phyloP scores from a whole-genome alignment of 2,888 invertebrate genomes.

The Blastobasis adustella region DNA sequence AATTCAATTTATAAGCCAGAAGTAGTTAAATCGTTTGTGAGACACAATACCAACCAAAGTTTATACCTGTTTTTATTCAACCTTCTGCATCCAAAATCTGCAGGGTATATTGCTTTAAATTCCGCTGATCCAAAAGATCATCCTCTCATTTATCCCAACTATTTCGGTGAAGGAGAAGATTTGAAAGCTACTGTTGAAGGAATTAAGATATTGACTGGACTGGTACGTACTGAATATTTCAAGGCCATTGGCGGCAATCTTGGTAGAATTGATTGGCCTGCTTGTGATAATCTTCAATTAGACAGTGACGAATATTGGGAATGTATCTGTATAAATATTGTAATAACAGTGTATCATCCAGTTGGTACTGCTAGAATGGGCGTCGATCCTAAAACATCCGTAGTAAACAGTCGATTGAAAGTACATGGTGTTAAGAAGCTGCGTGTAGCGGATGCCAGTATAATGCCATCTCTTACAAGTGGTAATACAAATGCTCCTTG shows the following conservation, averaged over 20 bases:
- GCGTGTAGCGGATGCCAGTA: conserved; percentile 75
- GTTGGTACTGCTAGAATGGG: conserved; percentile 22
- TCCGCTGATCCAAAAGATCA: background rate
- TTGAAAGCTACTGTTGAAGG: background rate
- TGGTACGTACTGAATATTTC: background rate
- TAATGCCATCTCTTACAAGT: conserved; percentile 73
- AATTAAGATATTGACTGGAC: background rate
- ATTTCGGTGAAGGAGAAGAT: background rate
- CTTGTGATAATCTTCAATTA: background rate
- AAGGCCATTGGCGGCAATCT: background rate
- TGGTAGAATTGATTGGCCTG: background rate
- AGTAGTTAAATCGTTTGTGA: background rate
- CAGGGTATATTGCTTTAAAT: background rate
- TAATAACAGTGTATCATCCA: conserved; percentile 16
- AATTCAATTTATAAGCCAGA: background rate
- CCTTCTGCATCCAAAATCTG: background rate
- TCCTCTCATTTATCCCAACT: background rate
- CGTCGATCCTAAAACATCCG: background rate
- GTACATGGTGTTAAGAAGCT: conserved; percentile 59
- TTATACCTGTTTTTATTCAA: background rate
- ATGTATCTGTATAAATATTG: background rate
- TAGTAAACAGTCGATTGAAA: background rate
- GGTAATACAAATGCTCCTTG: conserved; percentile 75
- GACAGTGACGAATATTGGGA: background rate
- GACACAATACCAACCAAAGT: background rate